Evolutionary conservation across 2,888 invertebrate genomes (phyloP), one percentile per base, ranked within the genome.

Genomic region (Perithous albicinctus): DNA sequence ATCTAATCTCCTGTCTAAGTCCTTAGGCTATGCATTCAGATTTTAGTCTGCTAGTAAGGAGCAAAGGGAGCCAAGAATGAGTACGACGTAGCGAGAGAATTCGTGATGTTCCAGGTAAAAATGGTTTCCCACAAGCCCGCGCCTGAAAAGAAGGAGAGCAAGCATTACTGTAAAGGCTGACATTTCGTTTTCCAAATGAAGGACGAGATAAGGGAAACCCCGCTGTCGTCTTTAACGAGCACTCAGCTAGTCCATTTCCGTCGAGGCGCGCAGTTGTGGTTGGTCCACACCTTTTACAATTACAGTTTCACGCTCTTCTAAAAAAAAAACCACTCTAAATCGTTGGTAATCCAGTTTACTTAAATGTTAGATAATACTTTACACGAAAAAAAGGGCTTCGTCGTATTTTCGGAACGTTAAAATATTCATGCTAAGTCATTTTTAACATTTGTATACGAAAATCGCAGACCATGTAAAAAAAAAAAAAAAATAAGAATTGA

Each of bases 1-100:
- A 89, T 90, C 90, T 89, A 88, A 90, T 90, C 88, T 89, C 78
- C 80, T 41, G 74, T 56, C 29, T 18, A 38, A 59, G 64, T 15
- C 15, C 38, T 48, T 20, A 38, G 51, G 38, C n/a, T 18, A 54
- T 51, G 32, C 43, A 63, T 63, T 20, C 26, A 8, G 6, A 59
- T 76, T 66, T 51, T 15, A 8, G 46, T 41, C 15, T 15, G 35
- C 5, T 54, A 20, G 29, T 7, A 26, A 12, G 6, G n/a, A 23
- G 29, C 10, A 26, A 12, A 5, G n/a, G 32, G 1, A 66, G 61
- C 54, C 38, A 18, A 32, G 18, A 61, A 76, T 59, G n/a, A 69
- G 48, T 29, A 54, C 43, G 63, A 54, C 43, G 23, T 32, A 26
- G 32, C 8, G 67, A 38, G 35, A 41, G 18, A 43, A 18, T 69